Evolutionary conservation across 2,888 invertebrate species (phyloP), one percentile per base, ranked within the genome.

Genomic region (Cenopis cana): DNA sequence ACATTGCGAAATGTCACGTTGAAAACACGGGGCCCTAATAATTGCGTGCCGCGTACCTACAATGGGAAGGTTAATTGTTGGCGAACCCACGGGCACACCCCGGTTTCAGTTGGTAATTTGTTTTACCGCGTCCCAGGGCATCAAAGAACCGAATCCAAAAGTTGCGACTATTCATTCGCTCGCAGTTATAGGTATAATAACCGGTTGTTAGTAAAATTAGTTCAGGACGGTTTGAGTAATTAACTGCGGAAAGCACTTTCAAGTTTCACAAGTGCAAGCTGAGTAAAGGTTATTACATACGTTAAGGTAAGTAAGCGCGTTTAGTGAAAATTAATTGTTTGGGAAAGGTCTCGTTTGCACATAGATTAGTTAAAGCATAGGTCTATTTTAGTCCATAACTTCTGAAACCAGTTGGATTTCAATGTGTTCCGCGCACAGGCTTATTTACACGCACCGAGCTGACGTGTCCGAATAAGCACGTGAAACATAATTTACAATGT

Each of bases 21-120:
- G 29, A 56, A 62, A 57, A 29, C 50, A 57, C 20, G 36, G 64
- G 62, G 38, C 69, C 57, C 52, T 64, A 50, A 59, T 69, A 69
- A 64, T 69, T 64, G 57, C 64, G 49, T 64, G 52, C 46, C 56
- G 49, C 59, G 59, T 66, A 4, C 24, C 24, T 3, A 66, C 65
- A 60, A 60, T 54, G 59, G 54, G 11, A 59, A 29, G 70, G 64
- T 41, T 65, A 69, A 69, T 69, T 65, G 65, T 64, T 33, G 64
- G 38, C 64, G 64, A 69, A 50, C 64, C 57, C 46, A 52, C 52
- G 33, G 62, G 36, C 65, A 54, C 70, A 65, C 65, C 69, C 59
- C 46, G 59, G 36, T 60, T 46, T 54, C 41, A 54, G 33, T 66
- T 66, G 65, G 59, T 65, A 65, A 65, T 54, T 54, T 54, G 70